Base-by-base conservation (phyloP, 30 jellyfish, hydroid and myxozoan species). In the Chironex yamaguchii region DNA sequence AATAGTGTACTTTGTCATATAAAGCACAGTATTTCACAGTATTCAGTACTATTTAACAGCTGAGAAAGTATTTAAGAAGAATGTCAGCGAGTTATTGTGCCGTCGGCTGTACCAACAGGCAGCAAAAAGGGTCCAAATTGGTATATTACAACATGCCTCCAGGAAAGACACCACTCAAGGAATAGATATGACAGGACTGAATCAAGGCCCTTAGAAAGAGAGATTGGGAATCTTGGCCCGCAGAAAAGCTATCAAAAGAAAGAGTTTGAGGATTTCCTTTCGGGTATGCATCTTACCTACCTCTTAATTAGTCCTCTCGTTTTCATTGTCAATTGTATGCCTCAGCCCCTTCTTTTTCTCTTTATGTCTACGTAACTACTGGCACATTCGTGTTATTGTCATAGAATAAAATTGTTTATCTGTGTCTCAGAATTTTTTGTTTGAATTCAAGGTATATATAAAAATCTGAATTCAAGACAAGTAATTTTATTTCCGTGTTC, bases 21-120 rank as follows among this genome's bases (percentile, higher is more conserved):
- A 6, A 6, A 42, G 58, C 58, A 42, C 17, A 42, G 9, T 6
- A 42, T 42, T 42, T 42, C 58, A 42, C 58, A 42, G 17, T 42
- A 6, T 42, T 6, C 58, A 42, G 17, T 42, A 42, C 58, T 6
- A 42, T 17, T 17, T 6, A 42, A 42, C 58, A 42, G 17, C 58
- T 42, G 58, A 42, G 9, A 42, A 42, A 9, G 17, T 9, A 42
- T 42, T 42, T 17, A 42, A 42, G 58, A 42, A 73, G 49, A 35
- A 64, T 82, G 92, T 87, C 89, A 29, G n/a, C 42, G 17, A 82
- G 92, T 69, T 82, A 76, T 67, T 67, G 92, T 82, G 87, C 77
- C 3, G 92, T 82, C 48, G 92, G 92, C 13, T 82, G 79, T 51
- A 64, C 92, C n/a, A 82, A 82, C 24, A 66, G 32, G 20, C 79